Conservation (phyloP, 2,113 vertebrate genomes). For the Actinemys pallida region DNA sequence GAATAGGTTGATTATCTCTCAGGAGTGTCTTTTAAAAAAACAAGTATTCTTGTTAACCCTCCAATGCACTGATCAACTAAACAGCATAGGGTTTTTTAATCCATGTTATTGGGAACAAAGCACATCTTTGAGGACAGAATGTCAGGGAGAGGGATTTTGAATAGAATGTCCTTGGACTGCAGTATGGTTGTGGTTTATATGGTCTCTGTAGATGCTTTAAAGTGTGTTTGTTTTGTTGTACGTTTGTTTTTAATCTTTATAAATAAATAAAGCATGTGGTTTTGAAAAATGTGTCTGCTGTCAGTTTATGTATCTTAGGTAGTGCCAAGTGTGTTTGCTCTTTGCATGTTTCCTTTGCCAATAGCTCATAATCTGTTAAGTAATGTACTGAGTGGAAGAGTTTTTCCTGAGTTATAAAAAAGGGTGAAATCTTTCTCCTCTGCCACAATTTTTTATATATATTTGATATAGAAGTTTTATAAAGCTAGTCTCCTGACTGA, state of each 20-base stretch:
- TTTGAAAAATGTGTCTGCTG: constrained; percentile 3
- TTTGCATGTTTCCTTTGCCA: constrained; percentile 4
- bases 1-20: background rate
- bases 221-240: background rate
- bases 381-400: background rate
- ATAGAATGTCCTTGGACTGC: background rate
- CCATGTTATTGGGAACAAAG: background rate
- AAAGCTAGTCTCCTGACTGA: background rate
- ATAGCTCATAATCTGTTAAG: background rate
- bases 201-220: constrained; percentile 21
- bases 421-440: background rate
- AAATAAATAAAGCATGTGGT: background rate
- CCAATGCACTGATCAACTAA: background rate
- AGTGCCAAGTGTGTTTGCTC: background rate
- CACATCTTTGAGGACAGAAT: background rate
- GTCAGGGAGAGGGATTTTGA: background rate
- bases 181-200: background rate
- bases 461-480: background rate
- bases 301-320: background rate
- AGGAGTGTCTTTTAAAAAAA: background rate
- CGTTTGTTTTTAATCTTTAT: background rate
- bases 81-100: background rate
- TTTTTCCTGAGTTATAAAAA: background rate
- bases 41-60: background rate
- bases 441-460: background rate